phyloP scores from a whole-genome alignment of 2,113 vertebrate genomes.

The Erpornis zantholeuca region DNA sequence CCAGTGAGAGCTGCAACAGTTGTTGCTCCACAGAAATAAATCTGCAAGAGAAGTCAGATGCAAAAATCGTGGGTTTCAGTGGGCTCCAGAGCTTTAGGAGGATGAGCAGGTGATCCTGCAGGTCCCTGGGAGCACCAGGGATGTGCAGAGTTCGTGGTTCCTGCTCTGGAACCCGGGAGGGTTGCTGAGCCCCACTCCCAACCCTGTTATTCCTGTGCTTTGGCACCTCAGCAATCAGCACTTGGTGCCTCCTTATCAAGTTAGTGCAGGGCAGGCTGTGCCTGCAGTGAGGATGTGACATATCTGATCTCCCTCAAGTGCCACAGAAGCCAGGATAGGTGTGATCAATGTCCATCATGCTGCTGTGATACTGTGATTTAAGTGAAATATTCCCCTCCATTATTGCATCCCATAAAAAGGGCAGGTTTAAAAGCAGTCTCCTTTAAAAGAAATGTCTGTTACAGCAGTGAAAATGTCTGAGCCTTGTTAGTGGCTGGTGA shows the following conservation, averaged over 20 bases:
- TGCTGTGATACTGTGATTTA: not conserved
- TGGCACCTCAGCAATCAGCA: not conserved
- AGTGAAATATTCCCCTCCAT: not conserved
- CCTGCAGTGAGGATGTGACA: rapidly evolving
- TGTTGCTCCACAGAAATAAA: not conserved
- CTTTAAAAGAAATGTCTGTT: not conserved
- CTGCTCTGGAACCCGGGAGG: rapidly evolving
- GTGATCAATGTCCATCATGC: not conserved
- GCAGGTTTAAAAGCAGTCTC: not conserved
- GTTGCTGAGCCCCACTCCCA: not conserved
- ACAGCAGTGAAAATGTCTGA: not conserved
- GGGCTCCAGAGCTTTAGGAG: not conserved
- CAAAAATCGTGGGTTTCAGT: not conserved
- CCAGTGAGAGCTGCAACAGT: not conserved
- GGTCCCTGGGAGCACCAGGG: not conserved
- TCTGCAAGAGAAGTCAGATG: not conserved
- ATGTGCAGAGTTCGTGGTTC: not conserved
- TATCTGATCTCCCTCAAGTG: not conserved
- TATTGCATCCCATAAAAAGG: not conserved
- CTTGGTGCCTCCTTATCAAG: not conserved
- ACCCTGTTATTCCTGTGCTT: rapidly evolving
- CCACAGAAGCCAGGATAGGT: not conserved
- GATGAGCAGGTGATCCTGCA: not conserved
- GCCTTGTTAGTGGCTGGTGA: not conserved
- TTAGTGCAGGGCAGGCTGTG: not conserved